Conservation (phyloP, 2,797 vertebrate species). For the Leucoraja ocellata region DNA sequence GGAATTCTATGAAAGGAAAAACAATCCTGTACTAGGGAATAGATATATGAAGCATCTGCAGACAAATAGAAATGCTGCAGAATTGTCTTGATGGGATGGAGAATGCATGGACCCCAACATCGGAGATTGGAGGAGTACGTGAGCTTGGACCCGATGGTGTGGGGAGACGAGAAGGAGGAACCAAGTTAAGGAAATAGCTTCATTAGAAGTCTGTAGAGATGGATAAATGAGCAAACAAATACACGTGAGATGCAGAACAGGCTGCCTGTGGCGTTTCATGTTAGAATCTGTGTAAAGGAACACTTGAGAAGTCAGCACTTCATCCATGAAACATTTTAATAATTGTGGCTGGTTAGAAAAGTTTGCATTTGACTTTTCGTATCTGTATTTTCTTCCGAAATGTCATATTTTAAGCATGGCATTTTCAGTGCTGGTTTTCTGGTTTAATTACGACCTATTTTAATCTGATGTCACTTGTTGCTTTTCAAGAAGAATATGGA, state of each 20-base stretch:
- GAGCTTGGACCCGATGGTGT: background rate
- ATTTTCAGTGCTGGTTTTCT: background rate
- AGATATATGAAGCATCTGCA: background rate
- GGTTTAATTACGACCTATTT: background rate
- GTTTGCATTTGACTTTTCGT: background rate
- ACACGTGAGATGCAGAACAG: background rate
- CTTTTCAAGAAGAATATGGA: background rate
- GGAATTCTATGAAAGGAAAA: background rate
- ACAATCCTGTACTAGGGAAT: background rate
- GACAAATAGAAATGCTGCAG: background rate
- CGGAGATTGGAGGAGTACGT: background rate
- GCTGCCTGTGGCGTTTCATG: background rate
- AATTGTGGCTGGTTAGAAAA: background rate
- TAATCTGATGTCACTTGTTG: background rate
- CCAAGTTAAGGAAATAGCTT: background rate
- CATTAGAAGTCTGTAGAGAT: background rate
- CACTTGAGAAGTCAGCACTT: background rate
- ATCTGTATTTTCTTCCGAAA: background rate
- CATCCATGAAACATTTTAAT: background rate
- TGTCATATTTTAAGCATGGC: background rate
- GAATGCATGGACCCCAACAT: background rate
- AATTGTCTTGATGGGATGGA: too few species aligned
- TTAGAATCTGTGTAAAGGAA: background rate
- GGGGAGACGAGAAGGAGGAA: background rate
- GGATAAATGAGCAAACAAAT: background rate